These are phyloP conservation scores for Argyresthia albistria DNA, from an alignment of 2,888 invertebrate species.

Conservation along the genomic window DNA sequence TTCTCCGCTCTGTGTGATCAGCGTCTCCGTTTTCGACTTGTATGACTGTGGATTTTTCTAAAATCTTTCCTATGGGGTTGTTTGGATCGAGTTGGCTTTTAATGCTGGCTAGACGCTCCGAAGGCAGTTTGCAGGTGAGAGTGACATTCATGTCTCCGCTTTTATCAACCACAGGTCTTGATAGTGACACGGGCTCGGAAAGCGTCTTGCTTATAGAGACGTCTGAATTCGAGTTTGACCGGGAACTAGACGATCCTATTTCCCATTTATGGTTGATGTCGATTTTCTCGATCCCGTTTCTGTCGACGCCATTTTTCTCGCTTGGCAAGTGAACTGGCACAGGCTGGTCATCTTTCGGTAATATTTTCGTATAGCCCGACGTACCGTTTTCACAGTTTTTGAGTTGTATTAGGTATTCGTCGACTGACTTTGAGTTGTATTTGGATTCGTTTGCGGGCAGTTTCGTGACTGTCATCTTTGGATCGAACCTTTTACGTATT, in stretches of 20 bases:
- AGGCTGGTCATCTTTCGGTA: constrained; percentile 50
- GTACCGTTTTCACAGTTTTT: constrained; percentile 58
- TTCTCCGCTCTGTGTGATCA: constrained; percentile 31
- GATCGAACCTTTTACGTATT: constrained; percentile 70
- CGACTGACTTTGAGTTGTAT: constrained; percentile 40
- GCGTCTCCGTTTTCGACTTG: constrained; percentile 56
- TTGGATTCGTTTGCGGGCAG: constrained; percentile 52
- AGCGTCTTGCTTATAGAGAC: constrained; percentile 57
- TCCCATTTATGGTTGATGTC: constrained; percentile 44
- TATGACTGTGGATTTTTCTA: constrained; percentile 65
- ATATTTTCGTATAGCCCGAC: constrained; percentile 42
- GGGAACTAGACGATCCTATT: constrained; percentile 37
- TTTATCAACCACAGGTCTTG: constrained; percentile 43
- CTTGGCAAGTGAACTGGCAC: constrained; percentile 61
- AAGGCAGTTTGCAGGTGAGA: constrained; percentile 44
- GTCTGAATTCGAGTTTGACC: constrained; percentile 55
- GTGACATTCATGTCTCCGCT: constrained; percentile 43
- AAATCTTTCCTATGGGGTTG: constrained; percentile 64
- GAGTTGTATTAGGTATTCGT: constrained; percentile 51
- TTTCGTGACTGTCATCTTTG: constrained; percentile 63
- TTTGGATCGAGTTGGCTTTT: constrained; percentile 65
- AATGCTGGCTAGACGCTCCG: constrained; percentile 55
- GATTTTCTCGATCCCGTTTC: constrained; percentile 36
- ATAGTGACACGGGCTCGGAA: constrained; percentile 51
- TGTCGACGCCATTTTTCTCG: not conserved